These are phyloP conservation scores for Streptopelia turtur DNA, from an alignment of 2,797 vertebrate genomes.

Conservation along the genomic window DNA sequence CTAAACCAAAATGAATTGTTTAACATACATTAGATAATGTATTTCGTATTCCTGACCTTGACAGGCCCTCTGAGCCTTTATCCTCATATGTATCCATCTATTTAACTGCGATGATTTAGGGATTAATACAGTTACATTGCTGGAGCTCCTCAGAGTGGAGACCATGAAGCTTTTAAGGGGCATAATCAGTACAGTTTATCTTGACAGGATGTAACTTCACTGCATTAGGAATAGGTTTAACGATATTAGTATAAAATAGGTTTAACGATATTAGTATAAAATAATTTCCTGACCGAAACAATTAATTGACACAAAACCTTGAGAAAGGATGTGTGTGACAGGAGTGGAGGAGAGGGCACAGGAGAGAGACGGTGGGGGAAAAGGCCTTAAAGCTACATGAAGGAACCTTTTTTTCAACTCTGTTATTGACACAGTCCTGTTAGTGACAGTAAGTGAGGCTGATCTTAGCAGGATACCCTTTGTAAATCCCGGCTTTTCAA, in stretches of 20 bases:
- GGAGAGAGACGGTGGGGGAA: background rate
- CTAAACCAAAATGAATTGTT: background rate
- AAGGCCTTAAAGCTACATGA: background rate
- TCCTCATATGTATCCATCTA: background rate
- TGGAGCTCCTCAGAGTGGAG: background rate
- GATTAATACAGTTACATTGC: background rate
- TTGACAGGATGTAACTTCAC: background rate
- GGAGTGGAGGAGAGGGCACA: background rate
- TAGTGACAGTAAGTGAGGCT: background rate
- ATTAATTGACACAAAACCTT: background rate
- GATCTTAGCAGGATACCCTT: constrained; percentile 17
- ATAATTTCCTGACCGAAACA: background rate
- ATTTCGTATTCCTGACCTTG: constrained; percentile 5
- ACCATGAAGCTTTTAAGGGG: background rate
- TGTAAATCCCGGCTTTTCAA: constrained; percentile 38
- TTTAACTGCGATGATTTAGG: background rate
- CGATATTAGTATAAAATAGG: too few relatives aligned
- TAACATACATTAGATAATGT: background rate
- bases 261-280: background rate
- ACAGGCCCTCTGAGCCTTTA: background rate
- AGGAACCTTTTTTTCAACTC: background rate
- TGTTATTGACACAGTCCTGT: constrained; percentile 5
- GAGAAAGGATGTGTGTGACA: background rate
- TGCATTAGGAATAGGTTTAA: background rate
- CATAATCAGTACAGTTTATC: background rate